phyloP scores from a whole-genome alignment of 2,113 vertebrate genomes.

The Speoplatyrhinus poulsoni region DNA sequence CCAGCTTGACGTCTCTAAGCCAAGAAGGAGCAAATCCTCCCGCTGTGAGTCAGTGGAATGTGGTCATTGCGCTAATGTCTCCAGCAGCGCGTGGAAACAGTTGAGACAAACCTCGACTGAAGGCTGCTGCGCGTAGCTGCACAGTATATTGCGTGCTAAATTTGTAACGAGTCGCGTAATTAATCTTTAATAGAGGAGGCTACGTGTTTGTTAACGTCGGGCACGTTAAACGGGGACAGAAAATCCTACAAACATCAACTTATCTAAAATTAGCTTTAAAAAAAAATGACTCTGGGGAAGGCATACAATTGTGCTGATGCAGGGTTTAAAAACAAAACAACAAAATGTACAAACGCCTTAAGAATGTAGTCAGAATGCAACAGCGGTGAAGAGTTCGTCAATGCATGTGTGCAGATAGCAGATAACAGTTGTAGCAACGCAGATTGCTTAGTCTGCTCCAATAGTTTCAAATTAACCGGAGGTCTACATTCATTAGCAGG shows the following conservation, averaged over 20 bases:
- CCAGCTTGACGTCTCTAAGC: not conserved
- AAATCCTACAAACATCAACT: conserved; percentile 32
- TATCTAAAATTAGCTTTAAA: conserved; percentile 63
- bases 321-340: conserved; percentile 22
- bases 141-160: conserved; percentile 41
- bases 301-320: conserved; percentile 38
- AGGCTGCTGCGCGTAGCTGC: conserved; percentile 29
- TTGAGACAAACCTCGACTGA: conserved; percentile 25
- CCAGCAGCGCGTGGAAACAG: not conserved
- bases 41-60: not conserved
- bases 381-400: too few relatives aligned
- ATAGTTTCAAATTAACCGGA: too few relatives aligned
- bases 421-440: too few relatives aligned
- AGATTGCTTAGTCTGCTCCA: too few relatives aligned
- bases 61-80: not conserved
- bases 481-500: too few relatives aligned
- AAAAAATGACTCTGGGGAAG: conserved; percentile 23
- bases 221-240: conserved; percentile 55
- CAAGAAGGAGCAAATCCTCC: not conserved
- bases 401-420: too few relatives aligned
- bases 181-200: conserved; percentile 15
- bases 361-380: too few relatives aligned
- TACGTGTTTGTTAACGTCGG: conserved; percentile 32
- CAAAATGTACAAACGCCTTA: too few relatives aligned
- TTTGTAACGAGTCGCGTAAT: conserved; percentile 51